Conservation (phyloP, 1,140 invertebrate species). For the Drosophila oshimai region DNA sequence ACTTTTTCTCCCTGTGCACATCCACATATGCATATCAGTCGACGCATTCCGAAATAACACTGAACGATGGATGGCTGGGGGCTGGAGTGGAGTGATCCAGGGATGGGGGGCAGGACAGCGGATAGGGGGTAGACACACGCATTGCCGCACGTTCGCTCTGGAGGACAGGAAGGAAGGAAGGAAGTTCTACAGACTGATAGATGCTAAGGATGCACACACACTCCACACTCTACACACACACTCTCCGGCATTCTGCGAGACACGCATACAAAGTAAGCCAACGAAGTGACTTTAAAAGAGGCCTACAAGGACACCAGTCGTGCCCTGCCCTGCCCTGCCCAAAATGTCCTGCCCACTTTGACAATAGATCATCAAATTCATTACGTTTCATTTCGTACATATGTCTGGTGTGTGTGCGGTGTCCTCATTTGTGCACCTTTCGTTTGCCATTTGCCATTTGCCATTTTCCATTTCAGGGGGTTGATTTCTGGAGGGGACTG, state of each 20-base stretch:
- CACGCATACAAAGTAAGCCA: slow-evolving; percentile 75
- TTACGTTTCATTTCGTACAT: slow-evolving; percentile 78
- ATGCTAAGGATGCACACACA: slow-evolving; percentile 66
- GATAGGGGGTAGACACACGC: slow-evolving; percentile 35
- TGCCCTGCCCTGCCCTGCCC: too few species aligned
- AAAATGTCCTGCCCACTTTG: not conserved
- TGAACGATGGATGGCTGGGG: slow-evolving; percentile 19
- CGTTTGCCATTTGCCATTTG: too few species aligned
- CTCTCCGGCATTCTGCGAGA: slow-evolving; percentile 22
- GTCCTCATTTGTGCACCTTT: slow-evolving; percentile 22
- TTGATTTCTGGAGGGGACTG: not conserved
- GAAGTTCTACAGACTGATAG: slow-evolving; percentile 78
- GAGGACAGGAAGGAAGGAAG: slow-evolving; percentile 60
- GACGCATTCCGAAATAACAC: slow-evolving; percentile 73
- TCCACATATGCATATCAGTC: slow-evolving; percentile 75
- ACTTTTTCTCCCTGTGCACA: slow-evolving; percentile 3
- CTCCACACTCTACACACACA: slow-evolving; percentile 8
- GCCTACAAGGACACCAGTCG: slow-evolving; percentile 4
- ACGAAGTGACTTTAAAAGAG: slow-evolving; percentile 69
- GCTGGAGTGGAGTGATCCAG: not conserved
- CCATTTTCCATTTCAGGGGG: not conserved
- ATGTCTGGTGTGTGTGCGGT: slow-evolving; percentile 61
- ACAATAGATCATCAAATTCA: slow-evolving; percentile 81
- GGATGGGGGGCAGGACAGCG: not conserved
- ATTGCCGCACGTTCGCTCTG: slow-evolving; percentile 68